Evolutionary conservation across 2,888 invertebrate species (phyloP), one percentile per base, ranked within the genome.

Genomic region (Pimpla rufipes): DNA sequence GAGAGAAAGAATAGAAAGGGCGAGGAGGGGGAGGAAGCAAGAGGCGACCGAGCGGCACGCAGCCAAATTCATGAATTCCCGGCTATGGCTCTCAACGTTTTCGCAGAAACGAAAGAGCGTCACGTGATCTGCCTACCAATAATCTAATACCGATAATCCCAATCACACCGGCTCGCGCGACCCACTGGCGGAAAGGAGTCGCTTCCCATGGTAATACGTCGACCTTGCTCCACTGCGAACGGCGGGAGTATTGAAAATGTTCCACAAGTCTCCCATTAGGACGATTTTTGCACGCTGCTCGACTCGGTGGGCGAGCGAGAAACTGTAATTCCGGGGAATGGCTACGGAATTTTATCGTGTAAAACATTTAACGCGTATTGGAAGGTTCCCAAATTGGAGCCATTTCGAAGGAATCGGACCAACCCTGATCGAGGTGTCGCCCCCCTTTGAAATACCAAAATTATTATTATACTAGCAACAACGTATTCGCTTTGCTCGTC

Each of bases 21-120:
- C 68, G 21, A 50, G 13, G 10, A 37, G 42, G 40, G 52, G 64
- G 50, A 64, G 79, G 74, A 75, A 81, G 42, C 13, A 71, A 68
- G 45, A 73, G 8, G 62, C 42, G 42, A 42, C 29, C 55, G 67
- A 64, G 52, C 62, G 64, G 81, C 81, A 79, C 76, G 73, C 77
- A 67, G 81, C 76, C 73, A 82, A 79, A 79, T 82, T 76, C 78
- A 77, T 62, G 76, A 81, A 79, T 71, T 71, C 68, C 70, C 40
- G 29, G 52, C 47, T 78, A 57, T 79, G 37, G 62, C 16, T 73
- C 67, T 71, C 79, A 42, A 73, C 64, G 47, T 59, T 59, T 70
- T 75, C 37, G 18, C 47, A 37, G 21, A 74, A 80, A 55, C 67
- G 74, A 55, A 55, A 23, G 55, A 74, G 62, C 47, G 35, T 29